Percentiles rank a stretch among this genome's conserved stretches.
These are phyloP conservation scores for Syncerus caffer DNA, from an alignment of 2,797 vertebrate species.

Conservation along the genomic window DNA sequence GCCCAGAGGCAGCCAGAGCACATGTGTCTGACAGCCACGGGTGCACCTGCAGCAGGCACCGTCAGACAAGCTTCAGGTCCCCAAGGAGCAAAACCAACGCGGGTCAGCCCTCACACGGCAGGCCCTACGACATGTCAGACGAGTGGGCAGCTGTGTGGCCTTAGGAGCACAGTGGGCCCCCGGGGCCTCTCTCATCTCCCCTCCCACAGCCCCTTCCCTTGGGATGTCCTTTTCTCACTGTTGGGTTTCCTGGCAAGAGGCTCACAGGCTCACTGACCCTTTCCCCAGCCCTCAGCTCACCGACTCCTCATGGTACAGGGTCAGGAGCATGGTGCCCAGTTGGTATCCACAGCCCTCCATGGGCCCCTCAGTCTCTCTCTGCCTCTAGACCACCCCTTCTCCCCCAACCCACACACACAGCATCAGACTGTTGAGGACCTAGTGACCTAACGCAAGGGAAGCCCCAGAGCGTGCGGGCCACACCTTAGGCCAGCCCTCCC, in stretches of 20 bases:
- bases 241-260: background rate
- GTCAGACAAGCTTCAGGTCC: rapidly evolving
- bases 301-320: background rate
- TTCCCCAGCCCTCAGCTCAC: background rate
- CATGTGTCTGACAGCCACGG: rapidly evolving
- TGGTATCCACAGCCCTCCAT: background rate
- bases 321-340: rapidly evolving
- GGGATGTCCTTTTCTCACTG: background rate
- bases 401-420: background rate
- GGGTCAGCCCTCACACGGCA: background rate
- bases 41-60: background rate
- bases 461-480: background rate
- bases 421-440: background rate
- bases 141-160: rapidly evolving
- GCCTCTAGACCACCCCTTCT: background rate
- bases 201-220: background rate
- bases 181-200: rapidly evolving
- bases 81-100: rapidly evolving
- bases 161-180: background rate
- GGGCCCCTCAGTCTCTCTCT: background rate
- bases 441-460: background rate
- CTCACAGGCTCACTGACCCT: background rate
- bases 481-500: background rate
- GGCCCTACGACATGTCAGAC: rapidly evolving
- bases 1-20: background rate